These are phyloP conservation scores for Tyria jacobaeae DNA, from an alignment of 2,888 invertebrate genomes.

Conservation along the genomic window DNA sequence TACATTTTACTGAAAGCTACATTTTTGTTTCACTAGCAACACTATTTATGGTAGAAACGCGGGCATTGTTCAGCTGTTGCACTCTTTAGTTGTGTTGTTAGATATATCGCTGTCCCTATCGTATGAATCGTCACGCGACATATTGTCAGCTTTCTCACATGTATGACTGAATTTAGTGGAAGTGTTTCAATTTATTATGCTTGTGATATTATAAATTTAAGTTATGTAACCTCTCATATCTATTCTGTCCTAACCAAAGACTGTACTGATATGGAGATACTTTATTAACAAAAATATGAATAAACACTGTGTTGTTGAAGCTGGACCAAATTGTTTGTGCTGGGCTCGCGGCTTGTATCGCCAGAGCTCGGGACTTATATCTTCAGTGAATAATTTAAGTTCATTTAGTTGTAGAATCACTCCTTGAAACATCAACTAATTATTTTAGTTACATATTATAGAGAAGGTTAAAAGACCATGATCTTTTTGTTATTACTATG, in stretches of 20 bases:
- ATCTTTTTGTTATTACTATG: slow-evolving; percentile 72
- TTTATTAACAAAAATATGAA: slow-evolving; percentile 60
- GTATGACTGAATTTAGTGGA: slow-evolving; percentile 59
- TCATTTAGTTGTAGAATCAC: slow-evolving; percentile 67
- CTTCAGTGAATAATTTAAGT: slow-evolving; percentile 62
- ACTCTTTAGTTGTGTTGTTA: slow-evolving; percentile 56
- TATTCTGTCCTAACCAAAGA: slow-evolving; percentile 85
- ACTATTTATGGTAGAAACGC: background rate
- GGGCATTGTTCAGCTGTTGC: slow-evolving; percentile 39
- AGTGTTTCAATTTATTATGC: slow-evolving; percentile 72
- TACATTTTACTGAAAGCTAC: background rate
- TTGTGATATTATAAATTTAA: slow-evolving; percentile 85
- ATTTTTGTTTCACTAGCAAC: background rate
- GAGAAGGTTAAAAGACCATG: slow-evolving; percentile 74
- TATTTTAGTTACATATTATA: slow-evolving; percentile 65
- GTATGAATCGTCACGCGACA: slow-evolving; percentile 28
- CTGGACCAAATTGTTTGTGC: slow-evolving; percentile 78
- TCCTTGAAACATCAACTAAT: slow-evolving; percentile 70
- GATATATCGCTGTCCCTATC: slow-evolving; percentile 38
- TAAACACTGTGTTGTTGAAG: slow-evolving; percentile 69
- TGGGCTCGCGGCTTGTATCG: slow-evolving; percentile 20
- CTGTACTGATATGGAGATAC: slow-evolving; percentile 76
- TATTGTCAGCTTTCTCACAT: slow-evolving; percentile 44
- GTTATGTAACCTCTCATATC: slow-evolving; percentile 72
- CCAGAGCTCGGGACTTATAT: background rate